Conservation (phyloP, 2,113 vertebrate species). For the Prochilodus magdalenae region DNA sequence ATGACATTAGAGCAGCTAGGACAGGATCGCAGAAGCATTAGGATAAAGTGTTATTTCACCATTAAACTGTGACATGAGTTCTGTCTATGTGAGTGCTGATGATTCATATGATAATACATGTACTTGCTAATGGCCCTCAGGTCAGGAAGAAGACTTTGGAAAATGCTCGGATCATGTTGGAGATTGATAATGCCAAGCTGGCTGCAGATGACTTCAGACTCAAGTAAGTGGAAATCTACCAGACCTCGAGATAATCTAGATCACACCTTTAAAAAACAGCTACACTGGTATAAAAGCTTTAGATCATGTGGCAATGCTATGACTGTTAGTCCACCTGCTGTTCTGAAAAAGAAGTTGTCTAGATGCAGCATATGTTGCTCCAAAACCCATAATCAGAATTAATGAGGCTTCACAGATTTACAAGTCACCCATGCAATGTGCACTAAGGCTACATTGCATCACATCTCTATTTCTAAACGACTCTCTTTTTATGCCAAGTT, state of each 20-base stretch:
- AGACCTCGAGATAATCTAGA: neutral
- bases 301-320: too few species aligned
- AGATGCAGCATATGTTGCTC: too few species aligned
- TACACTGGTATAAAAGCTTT: too few species aligned
- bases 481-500: too few species aligned
- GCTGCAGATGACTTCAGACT: conserved; percentile 84
- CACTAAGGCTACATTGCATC: too few species aligned
- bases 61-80: neutral
- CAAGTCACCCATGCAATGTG: too few species aligned
- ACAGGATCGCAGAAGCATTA: neutral
- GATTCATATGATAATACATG: neutral
- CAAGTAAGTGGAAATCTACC: conserved; percentile 72
- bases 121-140: conserved; percentile 57
- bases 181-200: conserved; percentile 84
- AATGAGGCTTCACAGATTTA: too few species aligned
- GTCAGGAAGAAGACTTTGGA: conserved; percentile 80
- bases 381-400: too few species aligned
- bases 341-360: too few species aligned
- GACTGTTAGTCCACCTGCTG: too few species aligned
- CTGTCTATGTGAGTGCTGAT: neutral
- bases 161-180: conserved; percentile 81
- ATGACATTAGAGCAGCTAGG: neutral
- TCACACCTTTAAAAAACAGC: neutral
- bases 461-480: too few species aligned
- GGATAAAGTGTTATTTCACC: neutral